A percentile compares a stretch with the other conserved stretches of the same genome.
These are phyloP conservation scores for Caretta caretta DNA, from an alignment of 2,113 vertebrate species.

Conservation along the genomic window DNA sequence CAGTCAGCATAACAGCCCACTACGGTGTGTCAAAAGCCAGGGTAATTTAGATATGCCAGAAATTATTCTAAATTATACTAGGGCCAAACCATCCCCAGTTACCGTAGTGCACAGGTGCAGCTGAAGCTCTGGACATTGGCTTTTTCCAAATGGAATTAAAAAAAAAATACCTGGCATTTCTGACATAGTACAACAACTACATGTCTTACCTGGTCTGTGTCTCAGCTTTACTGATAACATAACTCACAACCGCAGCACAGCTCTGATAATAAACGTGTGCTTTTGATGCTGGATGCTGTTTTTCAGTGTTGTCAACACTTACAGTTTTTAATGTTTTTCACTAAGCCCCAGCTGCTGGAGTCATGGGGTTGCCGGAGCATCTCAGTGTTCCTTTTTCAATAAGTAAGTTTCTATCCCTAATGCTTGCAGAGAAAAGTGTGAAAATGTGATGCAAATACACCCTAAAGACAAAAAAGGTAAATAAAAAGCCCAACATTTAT, in stretches of 20 bases:
- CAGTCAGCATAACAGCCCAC: not conserved
- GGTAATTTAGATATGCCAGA: too few relatives aligned
- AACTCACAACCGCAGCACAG: too few relatives aligned
- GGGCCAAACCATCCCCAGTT: too few relatives aligned
- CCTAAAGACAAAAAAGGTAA: not conserved
- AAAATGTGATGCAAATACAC: conserved; percentile 1
- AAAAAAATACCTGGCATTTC: not conserved
- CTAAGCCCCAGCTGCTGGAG: not conserved
- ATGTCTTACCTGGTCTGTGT: not conserved
- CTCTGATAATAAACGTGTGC: not conserved
- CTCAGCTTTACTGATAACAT: not conserved
- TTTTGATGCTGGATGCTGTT: not conserved
- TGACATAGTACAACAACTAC: not conserved
- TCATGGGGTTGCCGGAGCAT: not conserved
- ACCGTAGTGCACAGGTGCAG: too few relatives aligned
- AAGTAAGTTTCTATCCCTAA: not conserved
- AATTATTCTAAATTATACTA: too few relatives aligned
- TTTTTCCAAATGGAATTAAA: not conserved
- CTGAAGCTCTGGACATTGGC: not conserved
- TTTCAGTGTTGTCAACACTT: not conserved
- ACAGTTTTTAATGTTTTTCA: not conserved
- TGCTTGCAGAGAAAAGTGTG: not conserved
- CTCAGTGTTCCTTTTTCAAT: not conserved
- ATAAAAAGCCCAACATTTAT: not conserved
- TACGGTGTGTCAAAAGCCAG: not conserved